phyloP scores from a whole-genome alignment of 2,797 vertebrate species.

The Cirrhinus mrigala region DNA sequence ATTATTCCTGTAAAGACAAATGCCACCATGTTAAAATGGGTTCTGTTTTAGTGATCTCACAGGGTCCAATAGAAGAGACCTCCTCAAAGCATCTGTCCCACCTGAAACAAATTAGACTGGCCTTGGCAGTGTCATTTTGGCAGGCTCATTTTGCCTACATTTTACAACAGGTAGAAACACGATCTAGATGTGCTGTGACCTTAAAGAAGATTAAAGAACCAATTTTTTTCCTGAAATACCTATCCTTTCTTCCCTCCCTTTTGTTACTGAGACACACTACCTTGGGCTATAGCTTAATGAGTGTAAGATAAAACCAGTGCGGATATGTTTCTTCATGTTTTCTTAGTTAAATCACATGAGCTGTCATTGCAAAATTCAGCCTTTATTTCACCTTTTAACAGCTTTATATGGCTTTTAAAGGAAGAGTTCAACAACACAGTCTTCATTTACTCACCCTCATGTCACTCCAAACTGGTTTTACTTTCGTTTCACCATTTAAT shows the following conservation, averaged over 20 bases:
- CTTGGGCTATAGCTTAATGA: constrained; percentile 32
- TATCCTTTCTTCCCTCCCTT: not conserved
- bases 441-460: not conserved
- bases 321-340: constrained; percentile 32
- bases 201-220: not conserved
- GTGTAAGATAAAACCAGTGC: not conserved
- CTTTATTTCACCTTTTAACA: not conserved
- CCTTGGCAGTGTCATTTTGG: not conserved
- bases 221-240: not conserved
- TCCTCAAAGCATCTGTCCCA: not conserved
- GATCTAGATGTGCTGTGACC: constrained; percentile 7
- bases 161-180: constrained; percentile 24
- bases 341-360: not conserved
- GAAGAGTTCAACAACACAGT: not conserved
- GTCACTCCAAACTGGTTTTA: not conserved
- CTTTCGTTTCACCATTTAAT: no score
- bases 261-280: constrained; percentile 16
- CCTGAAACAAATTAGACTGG: not conserved
- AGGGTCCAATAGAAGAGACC: not conserved
- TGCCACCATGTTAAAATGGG: not conserved
- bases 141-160: not conserved
- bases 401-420: not conserved
- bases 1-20: not conserved
- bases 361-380: not conserved
- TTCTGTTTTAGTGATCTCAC: not conserved